Base-by-base conservation (phyloP, 2,888 invertebrate genomes). In the Stictocephala bisonia region DNA sequence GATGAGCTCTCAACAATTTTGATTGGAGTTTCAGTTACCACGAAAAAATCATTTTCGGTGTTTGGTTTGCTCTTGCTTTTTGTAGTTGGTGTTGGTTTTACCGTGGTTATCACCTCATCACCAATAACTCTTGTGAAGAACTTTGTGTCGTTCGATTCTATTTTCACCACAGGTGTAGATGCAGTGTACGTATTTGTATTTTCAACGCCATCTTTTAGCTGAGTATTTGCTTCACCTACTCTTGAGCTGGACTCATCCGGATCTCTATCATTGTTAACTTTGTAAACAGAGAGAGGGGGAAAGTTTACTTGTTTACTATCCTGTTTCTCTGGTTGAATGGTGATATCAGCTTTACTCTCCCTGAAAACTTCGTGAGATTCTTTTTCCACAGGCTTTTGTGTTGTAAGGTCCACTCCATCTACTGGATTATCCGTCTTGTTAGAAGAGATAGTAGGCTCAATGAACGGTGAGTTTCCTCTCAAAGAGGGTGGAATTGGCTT, bases 401-500 rank as follows among this genome's bases (percentile, higher is more conserved):
- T 76, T 7, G 74, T 75, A 31, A 78, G 77, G 66, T 76, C 71
- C 3, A 31, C 48, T 13, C 29, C 41, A n/a, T 74, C 69, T 44
- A 75, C 48, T 20, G 41, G 15, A 3, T 7, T 22, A 3, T 73
- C 66, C 1, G 69, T 50, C 27, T 73, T 73, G 24, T 53, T 56
- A 7, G 58, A 22, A 15, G 18, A 13, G 7, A 20, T 40, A 9
- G 27, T 22, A 7, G 58, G n/a, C 11, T 73, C 78, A 2, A 77
- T 53, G 53, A 78, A 78, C 13, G 78, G 78, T 9, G 78, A 77
- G 66, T 78, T 77, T 0, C 78, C 78, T 73, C 74, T 74, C 3
- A 78, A 53, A 4, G 78, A 78, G 7, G 78, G 78, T 6, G 78
- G 78, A 20, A 78, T 75, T 0, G 78, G 78, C 50, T 78, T 78